These are phyloP conservation scores for Myxocyprinus asiaticus DNA, from an alignment of 2,113 vertebrate genomes.

Conservation along the genomic window DNA sequence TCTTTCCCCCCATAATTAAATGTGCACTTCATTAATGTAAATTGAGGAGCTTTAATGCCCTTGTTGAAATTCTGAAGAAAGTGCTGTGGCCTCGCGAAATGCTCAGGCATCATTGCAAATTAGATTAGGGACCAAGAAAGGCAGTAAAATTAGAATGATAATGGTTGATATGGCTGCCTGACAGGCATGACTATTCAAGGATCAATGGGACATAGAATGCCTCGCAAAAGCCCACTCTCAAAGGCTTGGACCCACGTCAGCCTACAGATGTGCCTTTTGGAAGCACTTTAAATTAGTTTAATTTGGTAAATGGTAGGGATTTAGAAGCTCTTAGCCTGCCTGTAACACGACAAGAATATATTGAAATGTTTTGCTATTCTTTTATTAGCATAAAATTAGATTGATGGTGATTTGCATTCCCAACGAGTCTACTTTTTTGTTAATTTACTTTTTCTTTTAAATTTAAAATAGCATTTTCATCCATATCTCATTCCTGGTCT, in stretches of 20 bases:
- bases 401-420: constrained; percentile 86
- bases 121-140: constrained; percentile 98
- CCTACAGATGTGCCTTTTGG: constrained; percentile 96
- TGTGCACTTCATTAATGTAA: constrained; percentile 99
- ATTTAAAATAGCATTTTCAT: constrained; percentile 66
- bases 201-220: constrained; percentile 94
- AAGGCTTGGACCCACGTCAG: constrained; percentile 89
- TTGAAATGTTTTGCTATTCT: constrained; percentile 88
- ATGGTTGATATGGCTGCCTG: constrained; percentile 98
- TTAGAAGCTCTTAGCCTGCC: constrained; percentile 93
- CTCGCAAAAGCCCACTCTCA: constrained; percentile 82
- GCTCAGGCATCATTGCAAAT: constrained; percentile 99
- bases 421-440: constrained; percentile 66
- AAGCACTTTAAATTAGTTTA: constrained; percentile 99
- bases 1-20: constrained; percentile 92
- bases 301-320: constrained; percentile 99
- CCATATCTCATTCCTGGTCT: constrained; percentile 48
- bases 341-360: constrained; percentile 94
- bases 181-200: constrained; percentile 99
- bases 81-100: constrained; percentile 93
- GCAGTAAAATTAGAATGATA: constrained; percentile 99
- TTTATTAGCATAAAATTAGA: constrained; percentile 92
- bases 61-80: constrained; percentile 99
- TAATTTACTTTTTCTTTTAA: constrained; percentile 36
- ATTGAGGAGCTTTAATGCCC: constrained; percentile 98